Percentiles rank a stretch among this genome's conserved stretches.
Conservation (phyloP, 1,140 invertebrate species). For the Spodoptera frugiperda region DNA sequence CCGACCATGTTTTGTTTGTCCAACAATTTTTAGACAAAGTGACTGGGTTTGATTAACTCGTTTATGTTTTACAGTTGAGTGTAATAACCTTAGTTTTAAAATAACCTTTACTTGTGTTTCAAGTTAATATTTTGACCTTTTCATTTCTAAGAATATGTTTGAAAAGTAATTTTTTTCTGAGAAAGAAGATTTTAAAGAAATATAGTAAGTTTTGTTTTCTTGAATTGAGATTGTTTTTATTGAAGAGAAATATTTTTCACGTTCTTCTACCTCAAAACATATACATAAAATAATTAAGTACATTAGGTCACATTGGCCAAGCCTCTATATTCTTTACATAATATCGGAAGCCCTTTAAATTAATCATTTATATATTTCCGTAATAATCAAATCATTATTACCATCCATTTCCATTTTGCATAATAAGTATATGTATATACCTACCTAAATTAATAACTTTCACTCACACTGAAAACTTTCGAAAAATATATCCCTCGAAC, state of each 20-base stretch:
- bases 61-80: not conserved
- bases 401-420: conserved; percentile 31
- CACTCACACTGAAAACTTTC: conserved; percentile 35
- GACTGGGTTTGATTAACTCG: not conserved
- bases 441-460: conserved; percentile 13
- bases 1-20: not conserved
- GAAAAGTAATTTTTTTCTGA: not conserved
- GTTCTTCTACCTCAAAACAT: too few relatives aligned
- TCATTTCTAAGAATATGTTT: not conserved
- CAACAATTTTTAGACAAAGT: not conserved
- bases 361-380: not conserved
- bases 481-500: not conserved
- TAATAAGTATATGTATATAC: too few relatives aligned
- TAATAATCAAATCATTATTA: not conserved
- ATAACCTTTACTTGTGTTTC: not conserved
- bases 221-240: not conserved
- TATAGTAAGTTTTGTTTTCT: not conserved
- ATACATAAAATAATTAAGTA: too few relatives aligned
- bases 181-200: not conserved
- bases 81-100: conserved; percentile 7
- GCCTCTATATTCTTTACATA: not conserved
- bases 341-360: conserved; percentile 16
- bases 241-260: not conserved
- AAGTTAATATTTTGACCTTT: not conserved
- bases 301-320: too few relatives aligned